Evolutionary conservation across 2,888 invertebrate genomes (phyloP).

Genomic region (Lamellibrachia satsuma): DNA sequence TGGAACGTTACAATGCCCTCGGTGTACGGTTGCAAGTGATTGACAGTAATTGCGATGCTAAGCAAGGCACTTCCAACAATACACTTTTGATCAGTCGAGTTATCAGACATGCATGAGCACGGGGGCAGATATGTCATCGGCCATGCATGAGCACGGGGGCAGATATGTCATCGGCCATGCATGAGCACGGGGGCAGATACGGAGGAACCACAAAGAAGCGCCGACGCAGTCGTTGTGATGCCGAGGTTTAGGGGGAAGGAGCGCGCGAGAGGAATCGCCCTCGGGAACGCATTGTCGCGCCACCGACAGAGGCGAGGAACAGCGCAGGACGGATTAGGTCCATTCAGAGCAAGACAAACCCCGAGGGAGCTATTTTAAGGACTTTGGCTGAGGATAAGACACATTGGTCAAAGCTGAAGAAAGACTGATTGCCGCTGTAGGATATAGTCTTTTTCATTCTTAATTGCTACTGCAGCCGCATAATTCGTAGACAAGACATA

Average conservation of each 20-base stretch:
- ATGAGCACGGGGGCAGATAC: not conserved
- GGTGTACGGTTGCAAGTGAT: not conserved
- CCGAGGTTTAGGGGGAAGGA: not conserved
- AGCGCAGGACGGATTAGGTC: not conserved
- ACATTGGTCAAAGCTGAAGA: too few species aligned
- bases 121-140: not conserved
- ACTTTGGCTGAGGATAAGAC: too few species aligned
- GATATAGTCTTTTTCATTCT: too few species aligned
- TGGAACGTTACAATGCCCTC: not conserved
- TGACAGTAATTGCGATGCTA: slow-evolving; percentile 17
- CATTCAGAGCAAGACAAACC: too few species aligned
- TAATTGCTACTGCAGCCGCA: too few species aligned
- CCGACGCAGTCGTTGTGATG: not conserved
- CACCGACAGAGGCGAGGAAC: not conserved
- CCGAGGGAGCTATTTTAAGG: too few species aligned
- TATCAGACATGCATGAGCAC: not conserved
- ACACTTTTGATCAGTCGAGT: not conserved
- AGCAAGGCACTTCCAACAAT: not conserved
- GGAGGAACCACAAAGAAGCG: not conserved
- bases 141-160: not conserved
- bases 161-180: not conserved
- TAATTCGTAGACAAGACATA: too few species aligned
- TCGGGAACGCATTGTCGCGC: not conserved
- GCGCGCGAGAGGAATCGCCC: not conserved
- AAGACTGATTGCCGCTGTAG: too few species aligned